phyloP scores from a whole-genome alignment of 1,140 invertebrate species.

The Physella acuta region DNA sequence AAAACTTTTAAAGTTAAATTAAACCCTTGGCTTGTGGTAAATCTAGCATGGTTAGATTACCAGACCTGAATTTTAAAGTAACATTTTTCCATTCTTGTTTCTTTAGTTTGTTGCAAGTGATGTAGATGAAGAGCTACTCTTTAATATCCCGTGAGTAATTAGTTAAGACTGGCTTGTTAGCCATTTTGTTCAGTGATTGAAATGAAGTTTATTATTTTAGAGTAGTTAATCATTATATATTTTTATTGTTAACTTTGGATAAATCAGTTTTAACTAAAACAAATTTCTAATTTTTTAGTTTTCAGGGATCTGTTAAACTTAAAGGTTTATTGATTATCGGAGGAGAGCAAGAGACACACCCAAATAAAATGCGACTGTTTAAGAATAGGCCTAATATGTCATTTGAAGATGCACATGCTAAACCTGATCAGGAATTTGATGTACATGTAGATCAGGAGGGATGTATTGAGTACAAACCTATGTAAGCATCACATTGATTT shows the following conservation, averaged over 20 bases:
- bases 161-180: too few relatives aligned
- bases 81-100: neutral
- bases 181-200: too few relatives aligned
- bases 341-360: slow-evolving; percentile 24
- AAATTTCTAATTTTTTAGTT: slow-evolving; percentile 3
- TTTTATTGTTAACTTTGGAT: neutral
- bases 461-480: slow-evolving; percentile 22
- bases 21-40: too few relatives aligned
- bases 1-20: too few relatives aligned
- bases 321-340: slow-evolving; percentile 24
- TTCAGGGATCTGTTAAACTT: slow-evolving; percentile 16
- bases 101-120: slow-evolving; percentile 28
- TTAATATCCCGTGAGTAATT: slow-evolving; percentile 26
- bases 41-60: too few relatives aligned
- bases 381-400: slow-evolving; percentile 26
- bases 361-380: slow-evolving; percentile 26
- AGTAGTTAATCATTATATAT: too few relatives aligned
- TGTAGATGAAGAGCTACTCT: slow-evolving; percentile 22
- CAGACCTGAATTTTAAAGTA: too few relatives aligned
- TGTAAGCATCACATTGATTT: slow-evolving; percentile 11
- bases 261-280: neutral
- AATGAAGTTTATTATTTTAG: too few relatives aligned
- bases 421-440: slow-evolving; percentile 21
- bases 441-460: slow-evolving; percentile 26
- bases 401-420: slow-evolving; percentile 20